These are phyloP conservation scores for Amphilophus citrinellus DNA, from an alignment of 2,113 vertebrate genomes.

Conservation along the genomic window DNA sequence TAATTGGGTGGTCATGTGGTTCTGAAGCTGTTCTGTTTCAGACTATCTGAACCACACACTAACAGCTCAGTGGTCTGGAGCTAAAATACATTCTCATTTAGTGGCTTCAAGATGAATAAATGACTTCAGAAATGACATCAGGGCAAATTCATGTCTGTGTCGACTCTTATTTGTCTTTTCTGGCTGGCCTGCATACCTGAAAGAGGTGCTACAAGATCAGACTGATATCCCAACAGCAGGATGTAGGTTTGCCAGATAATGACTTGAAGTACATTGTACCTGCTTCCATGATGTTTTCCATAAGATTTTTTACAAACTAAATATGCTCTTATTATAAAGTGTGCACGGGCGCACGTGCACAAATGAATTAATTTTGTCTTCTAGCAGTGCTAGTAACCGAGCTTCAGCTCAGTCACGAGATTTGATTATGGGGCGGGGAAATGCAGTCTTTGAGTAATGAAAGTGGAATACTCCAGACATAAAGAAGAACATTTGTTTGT, in stretches of 20 bases:
- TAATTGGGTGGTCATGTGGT: conserved; percentile 36
- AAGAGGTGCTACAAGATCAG: background rate
- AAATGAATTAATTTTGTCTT: background rate
- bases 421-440: conserved; percentile 36
- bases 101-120: conserved; percentile 5
- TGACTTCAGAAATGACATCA: conserved; percentile 1
- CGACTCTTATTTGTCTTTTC: background rate
- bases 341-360: background rate
- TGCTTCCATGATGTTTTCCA: background rate
- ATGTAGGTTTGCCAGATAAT: background rate
- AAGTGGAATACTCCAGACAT: conserved; percentile 34
- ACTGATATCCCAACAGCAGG: background rate
- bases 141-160: background rate
- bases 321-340: background rate
- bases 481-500: conserved; percentile 65
- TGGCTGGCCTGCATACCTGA: background rate
- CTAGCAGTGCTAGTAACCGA: background rate
- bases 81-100: conserved; percentile 35
- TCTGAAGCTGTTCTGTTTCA: conserved; percentile 20
- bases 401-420: conserved; percentile 23
- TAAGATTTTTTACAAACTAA: background rate
- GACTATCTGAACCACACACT: conserved; percentile 17
- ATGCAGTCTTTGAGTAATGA: conserved; percentile 18
- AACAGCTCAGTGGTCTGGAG: conserved; percentile 9
- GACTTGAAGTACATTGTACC: background rate